Evolutionary conservation across 2,797 vertebrate genomes (phyloP).

Genomic region (Phyllotis vaccarum): DNA sequence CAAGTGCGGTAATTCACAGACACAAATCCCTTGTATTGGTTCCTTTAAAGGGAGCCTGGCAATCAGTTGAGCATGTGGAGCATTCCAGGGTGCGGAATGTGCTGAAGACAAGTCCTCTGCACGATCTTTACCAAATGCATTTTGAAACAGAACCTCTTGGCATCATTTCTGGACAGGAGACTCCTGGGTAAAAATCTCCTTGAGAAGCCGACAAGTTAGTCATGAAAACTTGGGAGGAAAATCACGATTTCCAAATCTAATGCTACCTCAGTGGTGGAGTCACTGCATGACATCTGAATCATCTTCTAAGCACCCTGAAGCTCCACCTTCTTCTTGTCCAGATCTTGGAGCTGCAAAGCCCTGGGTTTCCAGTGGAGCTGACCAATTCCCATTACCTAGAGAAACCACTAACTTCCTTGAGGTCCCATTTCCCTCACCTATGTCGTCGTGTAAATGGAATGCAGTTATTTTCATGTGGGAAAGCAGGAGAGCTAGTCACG

Average conservation of each 20-base stretch:
- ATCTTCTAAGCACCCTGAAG: background rate
- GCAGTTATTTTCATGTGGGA: background rate
- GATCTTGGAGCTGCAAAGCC: background rate
- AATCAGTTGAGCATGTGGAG: slow-evolving; percentile 79
- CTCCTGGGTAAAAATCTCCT: slow-evolving; percentile 71
- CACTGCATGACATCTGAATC: background rate
- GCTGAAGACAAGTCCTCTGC: slow-evolving; percentile 26
- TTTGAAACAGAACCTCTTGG: slow-evolving; percentile 67
- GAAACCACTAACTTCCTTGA: background rate
- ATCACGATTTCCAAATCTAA: slow-evolving; percentile 32
- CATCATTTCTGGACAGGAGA: slow-evolving; percentile 46
- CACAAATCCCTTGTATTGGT: slow-evolving; percentile 84
- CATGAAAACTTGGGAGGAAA: slow-evolving; percentile 54
- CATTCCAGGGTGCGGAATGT: slow-evolving; percentile 25
- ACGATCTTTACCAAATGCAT: background rate
- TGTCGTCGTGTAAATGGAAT: background rate
- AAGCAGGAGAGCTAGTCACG: background rate
- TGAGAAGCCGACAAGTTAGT: slow-evolving; percentile 38
- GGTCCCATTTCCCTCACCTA: background rate
- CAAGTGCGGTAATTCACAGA: slow-evolving; percentile 82
- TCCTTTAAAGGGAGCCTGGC: slow-evolving; percentile 81
- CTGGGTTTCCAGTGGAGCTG: background rate
- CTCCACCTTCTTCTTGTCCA: background rate
- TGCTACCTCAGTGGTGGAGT: slow-evolving; percentile 11
- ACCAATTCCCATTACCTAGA: background rate